These are phyloP conservation scores for Marisa cornuarietis DNA, from an alignment of 1,140 invertebrate species.

Conservation along the genomic window DNA sequence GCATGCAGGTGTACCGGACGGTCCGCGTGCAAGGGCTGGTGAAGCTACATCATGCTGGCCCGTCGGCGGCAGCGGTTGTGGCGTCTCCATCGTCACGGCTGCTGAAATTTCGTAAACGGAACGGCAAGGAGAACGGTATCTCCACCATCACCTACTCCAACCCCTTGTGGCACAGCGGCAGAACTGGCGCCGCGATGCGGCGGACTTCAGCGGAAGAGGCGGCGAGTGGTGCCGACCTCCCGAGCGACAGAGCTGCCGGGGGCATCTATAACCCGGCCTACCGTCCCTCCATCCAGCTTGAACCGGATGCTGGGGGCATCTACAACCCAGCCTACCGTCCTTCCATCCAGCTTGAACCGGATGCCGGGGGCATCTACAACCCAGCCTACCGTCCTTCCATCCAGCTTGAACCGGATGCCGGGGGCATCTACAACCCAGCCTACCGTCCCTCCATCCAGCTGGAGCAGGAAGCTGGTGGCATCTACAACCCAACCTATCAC, in stretches of 20 bases:
- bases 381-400: slow-evolving; percentile 13
- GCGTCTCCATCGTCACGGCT: neutral
- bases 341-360: slow-evolving; percentile 1
- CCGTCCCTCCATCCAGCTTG: neutral
- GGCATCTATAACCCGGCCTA: neutral
- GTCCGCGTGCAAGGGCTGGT: slow-evolving; percentile 36
- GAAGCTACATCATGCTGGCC: neutral
- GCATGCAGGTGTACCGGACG: slow-evolving; percentile 43
- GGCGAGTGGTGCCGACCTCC: neutral
- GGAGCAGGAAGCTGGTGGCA: neutral
- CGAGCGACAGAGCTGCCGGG: neutral
- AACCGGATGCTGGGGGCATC: slow-evolving; percentile 3
- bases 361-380: slow-evolving; percentile 17
- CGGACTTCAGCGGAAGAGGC: neutral
- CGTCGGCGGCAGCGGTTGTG: too few species aligned
- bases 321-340: slow-evolving; percentile 13
- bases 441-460: slow-evolving; percentile 13
- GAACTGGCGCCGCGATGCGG: neutral
- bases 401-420: neutral
- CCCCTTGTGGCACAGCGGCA: slow-evolving; percentile 18
- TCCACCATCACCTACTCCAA: slow-evolving; percentile 26
- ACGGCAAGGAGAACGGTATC: slow-evolving; percentile 10
- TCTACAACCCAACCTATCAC: slow-evolving; percentile 8
- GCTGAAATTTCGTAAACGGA: neutral
- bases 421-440: slow-evolving; percentile 19